Conservation (phyloP, 2,888 invertebrate genomes). For the Prenolepis imparis region DNA sequence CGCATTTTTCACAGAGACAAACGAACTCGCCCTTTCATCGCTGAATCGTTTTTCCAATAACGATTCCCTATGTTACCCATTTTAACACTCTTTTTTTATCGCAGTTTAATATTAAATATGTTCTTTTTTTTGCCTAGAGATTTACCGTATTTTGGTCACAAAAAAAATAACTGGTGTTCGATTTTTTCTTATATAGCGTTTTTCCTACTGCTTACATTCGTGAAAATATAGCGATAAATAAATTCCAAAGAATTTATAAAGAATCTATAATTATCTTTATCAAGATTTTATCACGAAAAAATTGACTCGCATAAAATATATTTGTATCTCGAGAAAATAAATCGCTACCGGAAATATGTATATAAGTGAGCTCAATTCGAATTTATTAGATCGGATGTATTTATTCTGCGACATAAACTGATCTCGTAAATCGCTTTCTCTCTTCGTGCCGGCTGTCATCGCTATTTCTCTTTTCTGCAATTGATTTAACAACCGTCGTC, state of each 20-base stretch:
- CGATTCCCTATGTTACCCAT: background rate
- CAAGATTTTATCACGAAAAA: background rate
- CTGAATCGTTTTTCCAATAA: constrained; percentile 53
- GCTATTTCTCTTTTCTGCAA: constrained; percentile 53
- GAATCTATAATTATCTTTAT: background rate
- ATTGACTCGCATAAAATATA: background rate
- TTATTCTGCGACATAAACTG: constrained; percentile 8
- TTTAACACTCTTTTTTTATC: constrained; percentile 46
- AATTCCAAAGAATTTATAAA: background rate
- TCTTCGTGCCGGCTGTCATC: constrained; percentile 44
- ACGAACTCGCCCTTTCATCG: constrained; percentile 55
- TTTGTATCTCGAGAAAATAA: background rate
- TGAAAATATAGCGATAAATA: background rate
- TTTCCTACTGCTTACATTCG: background rate
- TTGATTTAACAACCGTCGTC: constrained; percentile 61
- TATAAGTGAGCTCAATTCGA: background rate
- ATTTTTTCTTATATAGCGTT: background rate
- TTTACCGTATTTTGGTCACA: background rate
- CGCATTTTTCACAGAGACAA: constrained; percentile 65
- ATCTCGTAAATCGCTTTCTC: constrained; percentile 32
- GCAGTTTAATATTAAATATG: constrained; percentile 51
- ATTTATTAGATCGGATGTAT: constrained; percentile 14
- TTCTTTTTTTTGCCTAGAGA: background rate
- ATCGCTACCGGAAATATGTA: background rate
- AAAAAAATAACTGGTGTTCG: background rate